A percentile compares a stretch with the other conserved stretches of the same genome.
phyloP scores from a whole-genome alignment of 2,797 vertebrate genomes.

The Ceryle rudis region DNA sequence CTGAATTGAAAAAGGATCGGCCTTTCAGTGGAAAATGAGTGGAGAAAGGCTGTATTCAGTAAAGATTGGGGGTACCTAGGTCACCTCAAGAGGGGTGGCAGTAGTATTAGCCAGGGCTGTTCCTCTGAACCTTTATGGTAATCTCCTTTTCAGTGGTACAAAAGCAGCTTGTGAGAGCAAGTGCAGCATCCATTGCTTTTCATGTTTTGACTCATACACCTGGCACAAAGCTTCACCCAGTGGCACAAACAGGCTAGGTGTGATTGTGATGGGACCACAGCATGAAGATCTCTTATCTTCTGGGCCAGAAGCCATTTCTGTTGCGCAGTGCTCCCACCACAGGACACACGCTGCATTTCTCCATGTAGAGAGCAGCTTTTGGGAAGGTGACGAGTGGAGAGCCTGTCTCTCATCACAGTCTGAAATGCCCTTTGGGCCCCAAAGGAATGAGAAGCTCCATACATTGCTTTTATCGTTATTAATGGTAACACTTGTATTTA shows the following conservation, averaged over 20 bases:
- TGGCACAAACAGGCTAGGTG: no score
- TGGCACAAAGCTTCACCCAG: neutral
- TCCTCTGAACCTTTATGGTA: neutral
- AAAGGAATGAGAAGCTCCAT: neutral
- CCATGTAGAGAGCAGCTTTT: neutral
- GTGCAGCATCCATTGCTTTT: fast-evolving
- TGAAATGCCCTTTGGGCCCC: neutral
- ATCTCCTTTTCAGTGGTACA: no score
- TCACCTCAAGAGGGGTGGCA: neutral
- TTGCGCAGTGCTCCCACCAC: neutral
- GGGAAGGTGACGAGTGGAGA: neutral
- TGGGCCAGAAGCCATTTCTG: neutral
- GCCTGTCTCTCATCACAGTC: neutral
- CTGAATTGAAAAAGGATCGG: neutral
- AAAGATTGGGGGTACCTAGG: no score
- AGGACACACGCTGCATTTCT: neutral
- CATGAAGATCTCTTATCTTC: neutral
- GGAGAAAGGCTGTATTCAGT: neutral
- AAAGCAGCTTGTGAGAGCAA: neutral
- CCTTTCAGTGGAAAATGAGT: neutral
- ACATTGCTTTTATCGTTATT: neutral
- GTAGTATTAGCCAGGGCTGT: neutral
- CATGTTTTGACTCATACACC: neutral
- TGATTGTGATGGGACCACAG: neutral
- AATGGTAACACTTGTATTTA: slow-evolving; percentile 32